Percentiles rank a stretch among this genome's conserved stretches.
These are phyloP conservation scores for Sander lucioperca DNA, from an alignment of 2,113 vertebrate species.

Conservation along the genomic window DNA sequence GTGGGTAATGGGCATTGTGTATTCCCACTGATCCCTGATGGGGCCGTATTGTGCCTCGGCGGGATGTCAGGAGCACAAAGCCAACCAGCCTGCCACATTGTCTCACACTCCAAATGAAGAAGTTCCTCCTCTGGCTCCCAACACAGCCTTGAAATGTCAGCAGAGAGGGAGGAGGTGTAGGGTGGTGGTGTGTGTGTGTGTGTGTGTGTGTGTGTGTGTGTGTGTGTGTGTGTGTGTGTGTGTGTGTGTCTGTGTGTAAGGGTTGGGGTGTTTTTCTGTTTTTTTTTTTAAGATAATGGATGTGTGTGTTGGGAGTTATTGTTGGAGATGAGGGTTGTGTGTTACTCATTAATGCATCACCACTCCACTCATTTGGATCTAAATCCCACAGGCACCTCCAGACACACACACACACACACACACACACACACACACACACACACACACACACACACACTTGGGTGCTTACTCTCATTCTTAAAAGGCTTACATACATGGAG, in stretches of 20 bases:
- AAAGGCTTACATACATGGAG: no score
- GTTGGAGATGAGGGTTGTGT: slow-evolving; percentile 71
- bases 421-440: slow-evolving; percentile 13
- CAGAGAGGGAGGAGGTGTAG: slow-evolving; percentile 52
- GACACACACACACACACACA: slow-evolving; percentile 2
- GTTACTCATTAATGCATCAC: slow-evolving; percentile 82
- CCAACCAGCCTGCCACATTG: slow-evolving; percentile 83
- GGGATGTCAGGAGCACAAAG: slow-evolving; percentile 87
- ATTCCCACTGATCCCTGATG: slow-evolving; percentile 86
- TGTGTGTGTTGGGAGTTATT: slow-evolving; percentile 57
- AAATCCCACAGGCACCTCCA: slow-evolving; percentile 66
- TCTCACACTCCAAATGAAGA: slow-evolving; percentile 87
- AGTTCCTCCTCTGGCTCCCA: slow-evolving; percentile 82
- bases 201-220: slow-evolving; percentile 28
- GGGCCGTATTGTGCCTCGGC: slow-evolving; percentile 87
- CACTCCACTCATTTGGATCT: slow-evolving; percentile 76
- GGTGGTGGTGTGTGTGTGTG: not conserved
- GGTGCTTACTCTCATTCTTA: no score
- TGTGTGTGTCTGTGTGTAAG: slow-evolving; percentile 21
- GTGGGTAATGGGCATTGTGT: slow-evolving; percentile 85
- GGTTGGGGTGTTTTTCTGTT: not conserved
- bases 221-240: slow-evolving; percentile 37
- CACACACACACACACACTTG: slow-evolving; percentile 30
- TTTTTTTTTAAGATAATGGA: slow-evolving; percentile 41
- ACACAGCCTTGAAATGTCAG: slow-evolving; percentile 80